These are phyloP conservation scores for Odontomyia ornata DNA, from an alignment of 2,888 invertebrate genomes.

Conservation along the genomic window DNA sequence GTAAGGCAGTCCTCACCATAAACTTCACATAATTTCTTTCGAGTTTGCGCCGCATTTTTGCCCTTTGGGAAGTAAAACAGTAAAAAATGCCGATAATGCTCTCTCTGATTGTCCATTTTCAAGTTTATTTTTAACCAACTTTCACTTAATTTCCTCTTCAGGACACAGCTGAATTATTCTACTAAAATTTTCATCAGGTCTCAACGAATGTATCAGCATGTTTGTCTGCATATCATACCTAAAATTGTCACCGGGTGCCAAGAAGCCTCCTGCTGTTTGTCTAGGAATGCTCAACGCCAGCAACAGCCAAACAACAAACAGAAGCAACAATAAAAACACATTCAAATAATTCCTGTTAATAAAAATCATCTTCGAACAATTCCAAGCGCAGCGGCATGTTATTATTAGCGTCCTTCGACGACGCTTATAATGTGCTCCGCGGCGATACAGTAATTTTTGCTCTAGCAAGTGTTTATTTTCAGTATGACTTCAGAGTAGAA, in stretches of 20 bases:
- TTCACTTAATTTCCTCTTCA: not conserved
- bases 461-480: constrained; percentile 46
- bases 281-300: not conserved
- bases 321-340: not conserved
- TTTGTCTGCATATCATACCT: not conserved
- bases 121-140: too few relatives aligned
- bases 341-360: not conserved
- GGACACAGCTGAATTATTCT: not conserved
- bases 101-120: too few relatives aligned
- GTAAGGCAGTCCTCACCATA: too few relatives aligned
- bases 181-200: not conserved
- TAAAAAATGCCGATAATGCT: too few relatives aligned
- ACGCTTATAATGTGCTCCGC: not conserved
- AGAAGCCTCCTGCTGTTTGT: not conserved
- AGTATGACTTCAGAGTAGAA: constrained; percentile 44
- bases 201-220: too few relatives aligned
- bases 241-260: not conserved
- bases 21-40: too few relatives aligned
- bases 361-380: constrained; percentile 4
- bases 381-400: constrained; percentile 9
- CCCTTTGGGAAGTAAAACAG: too few relatives aligned
- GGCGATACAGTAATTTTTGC: constrained; percentile 14
- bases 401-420: constrained; percentile 1
- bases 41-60: too few relatives aligned
- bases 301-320: too few relatives aligned